Percentiles rank a stretch among this genome's conserved stretches.
phyloP scores from a whole-genome alignment of 2,888 invertebrate genomes.

The Abrostola triplasia region DNA sequence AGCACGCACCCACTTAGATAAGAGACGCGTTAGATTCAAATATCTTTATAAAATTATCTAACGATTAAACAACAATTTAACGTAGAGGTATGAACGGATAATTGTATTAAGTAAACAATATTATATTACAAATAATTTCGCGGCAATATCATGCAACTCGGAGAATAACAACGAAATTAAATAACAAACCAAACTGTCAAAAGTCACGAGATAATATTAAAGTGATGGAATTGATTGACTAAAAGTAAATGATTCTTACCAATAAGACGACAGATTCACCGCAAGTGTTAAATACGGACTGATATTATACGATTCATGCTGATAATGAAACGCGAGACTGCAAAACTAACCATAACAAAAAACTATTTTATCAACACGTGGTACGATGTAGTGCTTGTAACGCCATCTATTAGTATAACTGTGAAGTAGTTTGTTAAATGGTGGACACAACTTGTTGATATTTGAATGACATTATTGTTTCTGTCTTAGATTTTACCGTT shows the following conservation, averaged over 20 bases:
- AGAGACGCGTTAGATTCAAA: too few relatives aligned
- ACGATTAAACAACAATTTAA: too few relatives aligned
- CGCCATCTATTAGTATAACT: conserved; percentile 36
- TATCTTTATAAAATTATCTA: too few relatives aligned
- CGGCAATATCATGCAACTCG: neutral
- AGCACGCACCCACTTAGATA: too few relatives aligned
- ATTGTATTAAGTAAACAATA: neutral
- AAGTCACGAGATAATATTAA: conserved; percentile 18
- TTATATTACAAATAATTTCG: neutral
- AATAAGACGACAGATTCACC: conserved; percentile 28
- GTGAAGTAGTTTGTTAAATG: conserved; percentile 2
- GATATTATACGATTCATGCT: conserved; percentile 32
- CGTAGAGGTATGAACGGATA: too few relatives aligned
- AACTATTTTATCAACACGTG: conserved; percentile 26
- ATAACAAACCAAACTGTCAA: conserved; percentile 27
- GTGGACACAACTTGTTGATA: neutral
- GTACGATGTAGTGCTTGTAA: conserved; percentile 6
- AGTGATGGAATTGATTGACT: conserved; percentile 12
- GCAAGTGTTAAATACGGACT: conserved; percentile 31
- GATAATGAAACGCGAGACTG: conserved; percentile 29
- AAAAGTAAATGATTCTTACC: conserved; percentile 37
- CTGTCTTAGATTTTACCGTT: too few relatives aligned
- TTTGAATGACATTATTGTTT: too few relatives aligned
- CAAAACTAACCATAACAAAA: conserved; percentile 47
- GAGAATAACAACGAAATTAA: neutral